Base-by-base conservation (phyloP, 2,113 vertebrate genomes). In the Nematolebias whitei region DNA sequence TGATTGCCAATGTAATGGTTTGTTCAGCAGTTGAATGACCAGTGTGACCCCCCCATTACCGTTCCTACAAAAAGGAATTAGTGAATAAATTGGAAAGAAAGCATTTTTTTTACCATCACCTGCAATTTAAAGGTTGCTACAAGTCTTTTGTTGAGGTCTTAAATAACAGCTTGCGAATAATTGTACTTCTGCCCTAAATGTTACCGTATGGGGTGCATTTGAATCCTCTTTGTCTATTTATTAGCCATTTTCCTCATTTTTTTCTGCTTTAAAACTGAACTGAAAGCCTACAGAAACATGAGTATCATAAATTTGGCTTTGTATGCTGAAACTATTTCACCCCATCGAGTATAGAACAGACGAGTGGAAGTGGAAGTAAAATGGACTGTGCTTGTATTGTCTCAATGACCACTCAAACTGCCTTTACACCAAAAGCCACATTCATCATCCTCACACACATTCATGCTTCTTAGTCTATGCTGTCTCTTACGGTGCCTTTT, bases 291-390 rank as follows among this genome's bases (percentile, higher is more conserved):
- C 23, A 56, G 52, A 49, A 79, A 54, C 78, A 53, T 60, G 71
- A 81, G 54, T 63, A 65, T 80, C 75, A 75, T 80, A 82, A 88
- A 74, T 78, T 71, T 63, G 62, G 68, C 63, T 78, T 56, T 59
- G 75, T 76, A 75, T 74, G 60, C 67, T 61, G 76, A 88, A 83
- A 90, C 85, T 90, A 88, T 86, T 51, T 68, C 68, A 77, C 63
- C 64, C 70, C 90, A 78, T 91, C 72, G 56, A 35, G 18, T 67
- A 48, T 38, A 63, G 83, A 72, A 84, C 68, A 79, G 80, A 83
- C 40, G 65, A 51, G 54, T 74, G 71, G 69, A 87, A 85, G 79
- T 85, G 51, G 64, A 76, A 85, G 82, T 77, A 74, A 52, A 29
- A 41, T 41, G 40, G 40, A 20, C 19, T 20, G n/a, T 12, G n/a